Percentiles rank a stretch among this genome's conserved stretches.
phyloP scores from a whole-genome alignment of 2,888 invertebrate species.

The Notocelia uddmanniana region DNA sequence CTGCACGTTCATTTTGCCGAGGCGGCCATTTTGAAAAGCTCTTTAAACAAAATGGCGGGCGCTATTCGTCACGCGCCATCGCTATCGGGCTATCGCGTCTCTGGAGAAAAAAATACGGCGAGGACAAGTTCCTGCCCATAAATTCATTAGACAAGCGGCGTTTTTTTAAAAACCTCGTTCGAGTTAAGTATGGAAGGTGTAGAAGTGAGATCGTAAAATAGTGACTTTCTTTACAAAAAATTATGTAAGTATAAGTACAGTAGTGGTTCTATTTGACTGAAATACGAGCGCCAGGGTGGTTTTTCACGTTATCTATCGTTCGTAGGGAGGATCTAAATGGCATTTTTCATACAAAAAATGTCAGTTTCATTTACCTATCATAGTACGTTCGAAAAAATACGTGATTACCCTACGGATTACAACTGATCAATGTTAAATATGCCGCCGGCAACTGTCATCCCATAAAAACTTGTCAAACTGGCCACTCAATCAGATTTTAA shows the following conservation, averaged over 20 bases:
- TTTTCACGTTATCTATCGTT: too few species aligned
- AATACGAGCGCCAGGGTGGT: too few species aligned
- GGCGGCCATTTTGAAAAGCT: conserved; percentile 40
- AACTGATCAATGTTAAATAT: too few species aligned
- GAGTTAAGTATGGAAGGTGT: conserved; percentile 53
- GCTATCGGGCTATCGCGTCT: conserved; percentile 78
- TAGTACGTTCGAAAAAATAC: too few species aligned
- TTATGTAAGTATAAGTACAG: background rate
- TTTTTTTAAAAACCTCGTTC: conserved; percentile 79
- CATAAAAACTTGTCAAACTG: too few species aligned
- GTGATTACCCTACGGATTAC: too few species aligned
- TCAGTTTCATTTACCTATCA: too few species aligned
- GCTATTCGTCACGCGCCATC: conserved; percentile 69
- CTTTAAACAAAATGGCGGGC: conserved; percentile 52
- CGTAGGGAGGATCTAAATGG: too few species aligned
- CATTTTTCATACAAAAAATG: too few species aligned
- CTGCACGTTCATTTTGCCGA: background rate
- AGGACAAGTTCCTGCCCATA: conserved; percentile 83
- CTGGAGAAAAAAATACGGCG: conserved; percentile 73
- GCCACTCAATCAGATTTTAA: too few species aligned
- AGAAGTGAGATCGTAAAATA: conserved; percentile 58
- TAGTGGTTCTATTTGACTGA: too few species aligned
- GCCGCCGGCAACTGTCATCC: too few species aligned
- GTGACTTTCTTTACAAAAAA: background rate
- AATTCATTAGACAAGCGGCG: conserved; percentile 83